phyloP scores from a whole-genome alignment of 2,888 invertebrate species.

The Drosophila kuntzei region DNA sequence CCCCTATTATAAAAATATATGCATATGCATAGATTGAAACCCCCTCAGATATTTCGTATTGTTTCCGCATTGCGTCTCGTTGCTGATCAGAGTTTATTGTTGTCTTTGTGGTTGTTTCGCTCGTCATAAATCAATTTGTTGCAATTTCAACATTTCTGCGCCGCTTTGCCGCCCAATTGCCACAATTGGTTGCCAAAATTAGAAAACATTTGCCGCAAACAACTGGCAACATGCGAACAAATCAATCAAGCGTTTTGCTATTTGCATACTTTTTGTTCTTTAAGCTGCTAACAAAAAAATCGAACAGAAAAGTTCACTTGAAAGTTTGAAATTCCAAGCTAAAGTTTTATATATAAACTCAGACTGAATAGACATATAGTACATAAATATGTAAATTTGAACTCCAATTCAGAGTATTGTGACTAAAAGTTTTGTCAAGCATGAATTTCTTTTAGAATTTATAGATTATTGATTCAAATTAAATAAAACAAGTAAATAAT shows the following conservation, averaged over 20 bases:
- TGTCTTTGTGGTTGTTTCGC: slow-evolving; percentile 17
- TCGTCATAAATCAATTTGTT: slow-evolving; percentile 77
- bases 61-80: slow-evolving; percentile 65
- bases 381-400: not conserved
- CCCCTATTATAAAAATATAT: slow-evolving; percentile 12
- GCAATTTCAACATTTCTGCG: slow-evolving; percentile 62
- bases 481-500: too few relatives aligned
- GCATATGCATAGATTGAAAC: slow-evolving; percentile 11
- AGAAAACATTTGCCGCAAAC: slow-evolving; percentile 55
- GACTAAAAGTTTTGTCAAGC: not conserved
- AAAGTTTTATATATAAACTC: slow-evolving; percentile 5
- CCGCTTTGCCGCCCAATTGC: slow-evolving; percentile 62
- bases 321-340: slow-evolving; percentile 10
- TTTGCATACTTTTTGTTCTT: slow-evolving; percentile 30
- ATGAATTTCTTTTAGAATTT: not conserved
- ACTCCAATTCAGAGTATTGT: not conserved
- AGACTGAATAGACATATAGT: not conserved
- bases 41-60: slow-evolving; percentile 21
- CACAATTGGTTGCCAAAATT: slow-evolving; percentile 62
- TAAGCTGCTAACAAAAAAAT: not conserved
- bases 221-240: slow-evolving; percentile 43
- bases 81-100: slow-evolving; percentile 25
- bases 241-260: slow-evolving; percentile 61
- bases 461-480: not conserved
- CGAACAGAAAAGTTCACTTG: not conserved